phyloP scores from a whole-genome alignment of 2,888 invertebrate genomes.

The Micropterix aruncella region DNA sequence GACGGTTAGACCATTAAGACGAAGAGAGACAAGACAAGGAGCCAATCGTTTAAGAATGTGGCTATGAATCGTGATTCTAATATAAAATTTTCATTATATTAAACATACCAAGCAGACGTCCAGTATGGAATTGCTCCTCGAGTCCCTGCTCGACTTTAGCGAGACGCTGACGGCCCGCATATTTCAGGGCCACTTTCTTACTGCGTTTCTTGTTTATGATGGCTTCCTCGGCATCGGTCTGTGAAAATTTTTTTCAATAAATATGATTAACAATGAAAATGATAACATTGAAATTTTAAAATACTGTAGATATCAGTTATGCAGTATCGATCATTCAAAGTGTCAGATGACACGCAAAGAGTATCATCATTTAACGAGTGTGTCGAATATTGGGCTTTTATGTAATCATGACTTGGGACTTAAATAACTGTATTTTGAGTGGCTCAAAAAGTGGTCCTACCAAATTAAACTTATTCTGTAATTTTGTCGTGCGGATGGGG shows the following conservation, averaged over 20 bases:
- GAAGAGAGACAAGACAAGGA: no score
- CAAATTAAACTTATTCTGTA: no score
- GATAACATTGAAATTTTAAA: no score
- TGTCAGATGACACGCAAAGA: slow-evolving; percentile 47
- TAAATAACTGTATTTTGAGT: no score
- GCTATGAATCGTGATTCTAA: no score
- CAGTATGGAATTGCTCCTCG: slow-evolving; percentile 95
- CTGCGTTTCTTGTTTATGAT: slow-evolving; percentile 88
- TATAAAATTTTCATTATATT: not conserved
- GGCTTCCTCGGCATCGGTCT: slow-evolving; percentile 92
- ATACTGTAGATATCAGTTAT: not conserved
- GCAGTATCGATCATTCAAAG: slow-evolving; percentile 2
- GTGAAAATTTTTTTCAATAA: no score
- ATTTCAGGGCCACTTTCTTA: slow-evolving; percentile 86
- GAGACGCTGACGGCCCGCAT: slow-evolving; percentile 79
- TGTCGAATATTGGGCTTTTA: no score
- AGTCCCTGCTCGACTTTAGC: slow-evolving; percentile 89
- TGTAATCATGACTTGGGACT: no score
- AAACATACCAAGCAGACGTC: slow-evolving; percentile 77
- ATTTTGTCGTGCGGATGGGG: no score
- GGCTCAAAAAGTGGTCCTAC: no score
- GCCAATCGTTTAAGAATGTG: no score
- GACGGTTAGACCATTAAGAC: not conserved
- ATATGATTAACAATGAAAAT: no score
- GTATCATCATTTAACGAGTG: slow-evolving; percentile 32